phyloP scores from a whole-genome alignment of 2,797 vertebrate species.

The Oceanodroma leucorhoa region DNA sequence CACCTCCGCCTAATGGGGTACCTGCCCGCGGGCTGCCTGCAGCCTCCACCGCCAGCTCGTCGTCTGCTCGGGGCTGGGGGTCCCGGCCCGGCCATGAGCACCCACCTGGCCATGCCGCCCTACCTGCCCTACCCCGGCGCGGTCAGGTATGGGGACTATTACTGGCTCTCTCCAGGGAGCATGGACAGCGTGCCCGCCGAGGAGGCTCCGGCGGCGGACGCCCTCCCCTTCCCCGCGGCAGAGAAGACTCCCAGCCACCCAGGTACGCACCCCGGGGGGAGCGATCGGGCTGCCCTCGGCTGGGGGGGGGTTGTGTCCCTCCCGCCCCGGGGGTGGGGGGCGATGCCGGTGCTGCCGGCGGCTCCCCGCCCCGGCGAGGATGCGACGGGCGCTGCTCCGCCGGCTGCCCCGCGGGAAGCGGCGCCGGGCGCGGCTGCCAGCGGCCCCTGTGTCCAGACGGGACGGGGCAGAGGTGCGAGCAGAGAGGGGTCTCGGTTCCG shows the following conservation, averaged over 20 bases:
- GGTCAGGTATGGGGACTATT: neutral
- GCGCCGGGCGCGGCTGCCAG: neutral
- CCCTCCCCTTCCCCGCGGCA: neutral
- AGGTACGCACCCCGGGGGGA: neutral
- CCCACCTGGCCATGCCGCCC: conserved; percentile 4
- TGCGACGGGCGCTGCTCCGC: no score
- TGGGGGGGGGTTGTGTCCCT: no score
- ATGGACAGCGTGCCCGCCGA: neutral
- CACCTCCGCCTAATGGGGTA: neutral
- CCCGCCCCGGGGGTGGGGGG: neutral
- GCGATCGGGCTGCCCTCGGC: neutral
- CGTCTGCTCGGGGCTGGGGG: neutral
- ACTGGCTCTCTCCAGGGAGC: neutral
- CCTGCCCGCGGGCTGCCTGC: no score
- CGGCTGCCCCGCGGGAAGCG: neutral
- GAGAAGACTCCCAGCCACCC: neutral
- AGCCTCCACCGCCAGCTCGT: no score
- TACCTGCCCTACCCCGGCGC: neutral
- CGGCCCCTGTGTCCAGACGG: accelerated
- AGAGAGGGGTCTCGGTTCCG: no score
- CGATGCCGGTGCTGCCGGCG: neutral
- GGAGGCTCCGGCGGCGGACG: neutral
- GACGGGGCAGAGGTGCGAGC: accelerated
- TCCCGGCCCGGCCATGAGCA: neutral
- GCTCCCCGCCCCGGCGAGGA: no score